These are phyloP conservation scores for Frankliniella fusca DNA, from an alignment of 2,888 invertebrate genomes.

Conservation along the genomic window DNA sequence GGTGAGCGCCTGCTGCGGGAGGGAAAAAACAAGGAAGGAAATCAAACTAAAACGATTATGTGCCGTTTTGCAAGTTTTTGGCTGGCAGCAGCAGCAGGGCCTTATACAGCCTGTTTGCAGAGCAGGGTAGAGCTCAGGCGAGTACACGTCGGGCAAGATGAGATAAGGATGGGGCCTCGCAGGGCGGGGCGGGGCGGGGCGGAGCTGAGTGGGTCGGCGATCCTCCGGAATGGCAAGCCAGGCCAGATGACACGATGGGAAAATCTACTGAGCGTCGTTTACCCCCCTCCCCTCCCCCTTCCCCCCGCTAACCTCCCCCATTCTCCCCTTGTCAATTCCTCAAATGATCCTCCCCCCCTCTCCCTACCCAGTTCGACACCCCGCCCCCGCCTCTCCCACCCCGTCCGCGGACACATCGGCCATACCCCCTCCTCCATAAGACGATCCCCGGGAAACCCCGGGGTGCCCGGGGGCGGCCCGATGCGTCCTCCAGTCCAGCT, in stretches of 20 bases:
- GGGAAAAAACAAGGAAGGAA: too few species aligned
- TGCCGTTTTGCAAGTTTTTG: too few species aligned
- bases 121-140: too few species aligned
- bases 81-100: too few species aligned
- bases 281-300: background rate
- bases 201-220: background rate
- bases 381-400: too few species aligned
- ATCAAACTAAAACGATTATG: too few species aligned
- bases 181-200: background rate
- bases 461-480: too few species aligned
- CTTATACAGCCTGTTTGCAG: too few species aligned
- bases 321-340: background rate
- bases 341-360: too few species aligned
- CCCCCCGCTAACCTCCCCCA: background rate
- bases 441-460: constrained; percentile 3
- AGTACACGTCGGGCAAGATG: background rate
- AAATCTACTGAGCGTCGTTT: constrained; percentile 21
- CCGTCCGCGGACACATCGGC: background rate
- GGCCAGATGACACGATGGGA: constrained; percentile 11
- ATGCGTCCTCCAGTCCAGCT: background rate
- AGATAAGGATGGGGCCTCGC: background rate
- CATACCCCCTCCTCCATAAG: background rate
- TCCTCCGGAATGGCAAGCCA: background rate
- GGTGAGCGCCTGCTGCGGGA: too few species aligned
- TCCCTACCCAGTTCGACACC: too few species aligned